Evolutionary conservation across 2,888 invertebrate genomes (phyloP).

Genomic region (Taenaris catops): DNA sequence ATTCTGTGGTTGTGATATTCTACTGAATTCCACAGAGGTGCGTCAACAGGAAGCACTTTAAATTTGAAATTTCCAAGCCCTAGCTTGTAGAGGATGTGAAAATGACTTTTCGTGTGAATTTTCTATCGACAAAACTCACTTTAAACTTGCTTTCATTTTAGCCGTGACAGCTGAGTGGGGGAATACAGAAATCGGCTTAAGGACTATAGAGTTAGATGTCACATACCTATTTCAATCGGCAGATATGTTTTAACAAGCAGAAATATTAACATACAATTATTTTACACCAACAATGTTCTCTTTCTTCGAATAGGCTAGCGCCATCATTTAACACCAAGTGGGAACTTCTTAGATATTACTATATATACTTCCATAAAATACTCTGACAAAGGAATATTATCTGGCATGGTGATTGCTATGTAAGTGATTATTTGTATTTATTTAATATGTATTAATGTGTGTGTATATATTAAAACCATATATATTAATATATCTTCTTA

Average conservation of each 20-base stretch:
- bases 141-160: constrained; percentile 11
- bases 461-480: no score
- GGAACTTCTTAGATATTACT: neutral
- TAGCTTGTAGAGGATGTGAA: constrained; percentile 9
- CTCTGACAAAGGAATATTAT: neutral
- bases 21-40: constrained; percentile 6
- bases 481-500: no score
- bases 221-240: neutral
- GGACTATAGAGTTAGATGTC: neutral
- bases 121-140: constrained; percentile 11
- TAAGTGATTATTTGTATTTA: no score
- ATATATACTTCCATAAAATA: neutral
- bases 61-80: constrained; percentile 14
- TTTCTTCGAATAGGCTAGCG: neutral
- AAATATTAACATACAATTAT: no score
- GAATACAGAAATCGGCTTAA: constrained; percentile 8
- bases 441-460: neutral
- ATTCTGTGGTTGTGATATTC: no score
- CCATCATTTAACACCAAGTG: neutral
- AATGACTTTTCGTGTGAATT: constrained; percentile 13
- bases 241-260: neutral
- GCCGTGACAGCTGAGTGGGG: constrained; percentile 3
- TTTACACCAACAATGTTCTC: no score
- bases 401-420: no score
- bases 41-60: constrained; percentile 13